A percentile compares a stretch with the other conserved stretches of the same genome.
Evolutionary conservation across 2,797 vertebrate species (phyloP).

Genomic region (Sparidentex hasta): DNA sequence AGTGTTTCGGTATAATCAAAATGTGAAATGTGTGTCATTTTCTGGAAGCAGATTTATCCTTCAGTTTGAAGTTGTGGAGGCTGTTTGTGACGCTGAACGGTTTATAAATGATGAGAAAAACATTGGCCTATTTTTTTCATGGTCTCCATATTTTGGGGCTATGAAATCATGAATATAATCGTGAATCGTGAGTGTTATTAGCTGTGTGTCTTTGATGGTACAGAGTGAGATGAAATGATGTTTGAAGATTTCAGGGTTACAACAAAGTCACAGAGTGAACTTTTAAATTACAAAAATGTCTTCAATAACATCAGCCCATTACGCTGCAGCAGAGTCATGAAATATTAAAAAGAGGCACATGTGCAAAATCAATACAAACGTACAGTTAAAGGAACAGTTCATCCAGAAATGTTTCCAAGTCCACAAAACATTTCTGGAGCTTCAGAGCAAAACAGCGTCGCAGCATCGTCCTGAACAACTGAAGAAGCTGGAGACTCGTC

Average conservation of each 20-base stretch:
- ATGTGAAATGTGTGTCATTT: neutral
- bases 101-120: neutral
- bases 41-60: slow-evolving; percentile 21
- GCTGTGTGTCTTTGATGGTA: too few species aligned
- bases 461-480: too few species aligned
- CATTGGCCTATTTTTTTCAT: neutral
- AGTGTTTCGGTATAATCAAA: neutral
- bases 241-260: neutral
- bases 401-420: too few species aligned
- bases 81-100: too few species aligned
- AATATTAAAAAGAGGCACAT: neutral
- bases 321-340: slow-evolving; percentile 4
- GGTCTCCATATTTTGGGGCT: too few species aligned
- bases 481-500: too few species aligned
- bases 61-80: neutral
- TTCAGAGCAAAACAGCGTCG: too few species aligned
- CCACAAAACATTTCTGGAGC: too few species aligned
- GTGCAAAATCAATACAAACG: neutral
- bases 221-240: neutral
- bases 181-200: too few species aligned
- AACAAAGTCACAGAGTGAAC: neutral
- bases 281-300: neutral
- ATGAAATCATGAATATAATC: neutral
- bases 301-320: neutral
- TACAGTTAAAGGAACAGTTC: too few species aligned